Base-by-base conservation (phyloP, 2,797 vertebrate genomes). In the Eutrigla gurnardus region DNA sequence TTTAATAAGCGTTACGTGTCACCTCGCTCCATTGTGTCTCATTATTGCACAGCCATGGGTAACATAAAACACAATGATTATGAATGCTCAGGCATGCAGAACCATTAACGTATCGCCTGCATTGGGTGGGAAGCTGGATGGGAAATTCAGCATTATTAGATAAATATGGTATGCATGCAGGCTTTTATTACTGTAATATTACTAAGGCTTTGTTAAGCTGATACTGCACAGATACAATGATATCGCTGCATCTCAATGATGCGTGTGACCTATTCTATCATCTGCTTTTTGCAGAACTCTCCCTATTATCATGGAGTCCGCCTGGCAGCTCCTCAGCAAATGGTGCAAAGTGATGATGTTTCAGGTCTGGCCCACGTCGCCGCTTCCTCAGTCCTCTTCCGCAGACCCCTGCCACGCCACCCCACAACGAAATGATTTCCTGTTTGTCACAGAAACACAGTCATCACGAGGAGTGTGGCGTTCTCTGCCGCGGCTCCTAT, bases 381-480 rank as follows among this genome's bases (percentile, higher is more conserved):
- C 70, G 73, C 88, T 86, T 84, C 81, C 83, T 83, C 59, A 18
- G 80, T 82, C 86, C 88, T 87, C 79, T 77, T 82, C 69, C 47
- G 62, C 81, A 83, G 86, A 89, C 88, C 88, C 90, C 90, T 45
- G 61, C 85, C 42, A 83, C 0, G 70, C 80, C 64, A 39, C 62
- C 61, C 80, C 68, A 60, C 94, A 93, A 94, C 92, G 25, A 93
- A 93, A 94, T 93, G 83, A 89, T 92, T 93, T 93, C 91, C 91
- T 89, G 81, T 80, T 92, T 57, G 75, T 89, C 88, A 90, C 70
- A 84, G 87, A 91, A 89, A 84, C 86, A 84, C 69, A 89, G 90
- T 81, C 82, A 87, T 93, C 84, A 90, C 25, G 67, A 83, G 76
- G 66, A 75, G 73, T 35, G 52, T 85, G 83, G 58, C 42, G 39